Conservation (phyloP, 1,140 invertebrate genomes). For the Drosophila ficusphila region DNA sequence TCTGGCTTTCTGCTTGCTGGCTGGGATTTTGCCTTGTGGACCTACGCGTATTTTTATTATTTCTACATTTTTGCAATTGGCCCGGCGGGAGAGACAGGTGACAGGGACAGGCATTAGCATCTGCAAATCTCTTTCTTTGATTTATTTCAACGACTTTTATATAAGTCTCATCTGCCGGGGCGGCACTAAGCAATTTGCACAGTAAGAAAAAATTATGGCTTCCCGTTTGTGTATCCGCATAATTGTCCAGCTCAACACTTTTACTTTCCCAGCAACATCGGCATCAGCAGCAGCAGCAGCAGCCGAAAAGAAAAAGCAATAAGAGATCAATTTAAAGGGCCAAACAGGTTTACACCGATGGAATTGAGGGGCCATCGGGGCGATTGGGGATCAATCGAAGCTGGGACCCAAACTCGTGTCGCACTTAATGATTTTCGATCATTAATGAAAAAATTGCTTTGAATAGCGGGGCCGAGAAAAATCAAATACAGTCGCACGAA, state of each 20-base stretch:
- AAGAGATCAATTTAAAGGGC: slow-evolving; percentile 42
- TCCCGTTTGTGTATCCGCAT: slow-evolving; percentile 58
- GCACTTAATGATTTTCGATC: slow-evolving; percentile 66
- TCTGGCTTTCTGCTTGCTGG: too few relatives aligned
- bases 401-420: slow-evolving; percentile 42
- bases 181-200: slow-evolving; percentile 64
- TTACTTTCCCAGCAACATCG: slow-evolving; percentile 60
- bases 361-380: neutral
- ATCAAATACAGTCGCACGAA: slow-evolving; percentile 47
- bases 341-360: slow-evolving; percentile 56
- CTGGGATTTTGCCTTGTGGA: slow-evolving; percentile 24
- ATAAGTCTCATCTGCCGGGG: slow-evolving; percentile 62
- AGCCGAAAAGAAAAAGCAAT: slow-evolving; percentile 23
- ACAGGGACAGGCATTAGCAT: slow-evolving; percentile 22
- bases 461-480: slow-evolving; percentile 45
- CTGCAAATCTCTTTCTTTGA: slow-evolving; percentile 55
- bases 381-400: slow-evolving; percentile 27
- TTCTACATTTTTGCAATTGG: slow-evolving; percentile 42
- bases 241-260: slow-evolving; percentile 73
- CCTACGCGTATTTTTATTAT: neutral
- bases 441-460: slow-evolving; percentile 56
- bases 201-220: slow-evolving; percentile 53
- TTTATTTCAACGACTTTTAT: slow-evolving; percentile 75
- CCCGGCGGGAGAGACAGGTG: slow-evolving; percentile 11
- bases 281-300: neutral